phyloP scores from a whole-genome alignment of 2,797 vertebrate species.

The Fistularia tabacaria region DNA sequence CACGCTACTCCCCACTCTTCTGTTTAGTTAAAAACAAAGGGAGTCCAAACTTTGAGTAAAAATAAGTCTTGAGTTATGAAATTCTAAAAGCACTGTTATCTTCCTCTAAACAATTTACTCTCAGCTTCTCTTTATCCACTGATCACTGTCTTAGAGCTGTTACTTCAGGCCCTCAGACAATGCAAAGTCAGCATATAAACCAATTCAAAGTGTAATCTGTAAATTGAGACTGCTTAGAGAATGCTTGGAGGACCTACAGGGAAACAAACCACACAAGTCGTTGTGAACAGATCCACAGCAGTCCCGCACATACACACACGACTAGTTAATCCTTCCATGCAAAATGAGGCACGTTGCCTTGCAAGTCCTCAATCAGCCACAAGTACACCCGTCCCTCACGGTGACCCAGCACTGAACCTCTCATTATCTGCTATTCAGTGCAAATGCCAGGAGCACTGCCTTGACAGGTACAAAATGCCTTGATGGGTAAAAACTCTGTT shows the following conservation, averaged over 20 bases:
- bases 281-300: conserved; percentile 8
- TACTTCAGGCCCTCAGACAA: conserved; percentile 33
- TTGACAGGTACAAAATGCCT: conserved; percentile 1
- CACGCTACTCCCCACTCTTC: conserved; percentile 18
- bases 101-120: conserved; percentile 50
- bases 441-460: conserved; percentile 26
- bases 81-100: conserved; percentile 20
- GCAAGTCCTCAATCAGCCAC: conserved; percentile 64
- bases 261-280: conserved; percentile 42
- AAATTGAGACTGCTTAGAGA: conserved; percentile 48
- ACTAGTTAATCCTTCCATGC: conserved; percentile 66
- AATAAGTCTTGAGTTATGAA: conserved; percentile 23
- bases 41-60: conserved; percentile 27
- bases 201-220: conserved; percentile 36
- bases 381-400: conserved; percentile 47
- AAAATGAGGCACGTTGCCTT: conserved; percentile 61
- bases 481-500: no score
- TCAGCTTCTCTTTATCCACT: conserved; percentile 37
- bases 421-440: conserved; percentile 48
- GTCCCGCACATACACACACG: conserved; percentile 37
- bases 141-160: conserved; percentile 33
- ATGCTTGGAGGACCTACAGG: conserved; percentile 56
- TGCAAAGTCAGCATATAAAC: conserved; percentile 52
- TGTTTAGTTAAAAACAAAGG: conserved; percentile 33
- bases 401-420: conserved; percentile 64